These are phyloP conservation scores for Gerris buenoi DNA, from an alignment of 1,140 invertebrate species.

Conservation along the genomic window DNA sequence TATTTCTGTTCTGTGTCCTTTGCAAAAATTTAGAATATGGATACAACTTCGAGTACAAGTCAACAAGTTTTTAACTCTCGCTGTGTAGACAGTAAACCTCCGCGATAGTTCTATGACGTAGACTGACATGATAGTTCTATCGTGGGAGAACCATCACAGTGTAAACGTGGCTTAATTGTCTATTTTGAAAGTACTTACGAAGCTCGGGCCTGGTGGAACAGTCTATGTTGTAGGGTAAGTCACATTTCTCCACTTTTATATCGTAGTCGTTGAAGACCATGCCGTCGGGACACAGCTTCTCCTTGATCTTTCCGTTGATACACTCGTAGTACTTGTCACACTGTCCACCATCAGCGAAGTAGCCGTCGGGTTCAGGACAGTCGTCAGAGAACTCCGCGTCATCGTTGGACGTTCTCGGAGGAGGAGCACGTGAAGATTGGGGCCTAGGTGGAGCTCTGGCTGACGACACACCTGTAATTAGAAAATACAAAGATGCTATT, in stretches of 20 bases:
- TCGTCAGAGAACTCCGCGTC: slow-evolving; percentile 30
- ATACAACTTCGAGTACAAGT: no score
- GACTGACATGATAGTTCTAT: no score
- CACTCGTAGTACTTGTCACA: slow-evolving; percentile 86
- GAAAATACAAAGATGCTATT: no score
- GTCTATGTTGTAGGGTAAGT: slow-evolving; percentile 72
- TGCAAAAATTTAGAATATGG: no score
- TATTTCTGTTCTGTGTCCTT: no score
- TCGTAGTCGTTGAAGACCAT: slow-evolving; percentile 80
- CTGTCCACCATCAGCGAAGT: slow-evolving; percentile 68
- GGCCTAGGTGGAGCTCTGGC: background rate
- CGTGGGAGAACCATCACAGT: no score
- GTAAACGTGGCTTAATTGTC: no score
- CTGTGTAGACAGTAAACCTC: no score
- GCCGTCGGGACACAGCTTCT: slow-evolving; percentile 75
- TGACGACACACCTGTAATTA: no score
- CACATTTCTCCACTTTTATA: slow-evolving; percentile 67
- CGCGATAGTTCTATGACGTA: no score
- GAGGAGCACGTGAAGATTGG: background rate
- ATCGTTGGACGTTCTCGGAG: background rate
- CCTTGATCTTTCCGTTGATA: slow-evolving; percentile 45
- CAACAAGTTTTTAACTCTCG: no score
- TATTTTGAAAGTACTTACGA: slow-evolving; percentile 42
- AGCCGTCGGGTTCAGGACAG: slow-evolving; percentile 69
- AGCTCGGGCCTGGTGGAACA: slow-evolving; percentile 56